Evolutionary conservation across 2,888 invertebrate species (phyloP), one percentile per base, ranked within the genome.

Genomic region (Diadegma fenestrale): DNA sequence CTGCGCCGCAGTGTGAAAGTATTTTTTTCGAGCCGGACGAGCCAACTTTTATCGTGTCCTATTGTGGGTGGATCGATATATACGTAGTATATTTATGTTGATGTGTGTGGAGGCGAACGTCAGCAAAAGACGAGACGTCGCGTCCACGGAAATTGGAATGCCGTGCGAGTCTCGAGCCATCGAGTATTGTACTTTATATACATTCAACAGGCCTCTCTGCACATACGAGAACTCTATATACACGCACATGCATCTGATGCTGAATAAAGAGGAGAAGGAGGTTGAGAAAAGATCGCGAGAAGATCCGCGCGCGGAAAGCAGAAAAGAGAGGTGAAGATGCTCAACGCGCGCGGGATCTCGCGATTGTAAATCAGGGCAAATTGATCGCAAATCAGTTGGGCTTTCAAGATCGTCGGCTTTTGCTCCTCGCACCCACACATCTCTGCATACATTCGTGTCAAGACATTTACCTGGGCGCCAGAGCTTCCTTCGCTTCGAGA

Each of bases 291-390:
- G 78, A 76, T 72, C 66, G 61, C 30, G 61, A 63, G 63, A 51
- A 43, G 51, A 37, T 64, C 37, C 64, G 64, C 63, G 45, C 64
- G 64, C 48, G 45, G 58, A n/a, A 8, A 61, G n/a, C n/a, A n/a
- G 45, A 66, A n/a, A 76, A 63, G 76, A 85, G 72, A 85, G 63
- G 82, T 72, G 82, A 82, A 82, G 85, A 85, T 82, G 80, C 83
- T 83, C 69, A 48, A 37, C 75, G 80, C 37, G 37, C 37, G 6
- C 37, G 7, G 10, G 58, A 64, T 4, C 41, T 88, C 90, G 91
- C 37, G 8, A 92, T 92, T 93, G 91, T 93, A 93, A 93, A 93
- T 93, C 93, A 93, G 91, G 90, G 91, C 93, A 93, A 93, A 92
- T 93, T 92, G 92, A 93, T 93, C 92, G 92, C 93, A 93, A 93